Evolutionary conservation across 2,888 invertebrate genomes (phyloP).

Genomic region (Archips crataeganus): DNA sequence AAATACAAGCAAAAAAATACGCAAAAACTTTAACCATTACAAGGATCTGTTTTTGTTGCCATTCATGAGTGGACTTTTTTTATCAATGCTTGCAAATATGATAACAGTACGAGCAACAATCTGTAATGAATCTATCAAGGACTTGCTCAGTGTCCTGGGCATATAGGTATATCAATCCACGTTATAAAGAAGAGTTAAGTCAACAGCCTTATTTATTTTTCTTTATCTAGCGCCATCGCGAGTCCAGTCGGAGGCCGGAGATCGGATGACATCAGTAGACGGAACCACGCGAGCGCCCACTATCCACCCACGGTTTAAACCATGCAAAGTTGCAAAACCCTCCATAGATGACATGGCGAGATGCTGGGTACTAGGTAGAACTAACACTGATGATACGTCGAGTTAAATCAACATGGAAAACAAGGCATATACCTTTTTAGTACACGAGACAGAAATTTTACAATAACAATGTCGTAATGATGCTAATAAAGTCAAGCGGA

Average conservation of each 20-base stretch:
- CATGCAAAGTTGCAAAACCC: conserved; percentile 81
- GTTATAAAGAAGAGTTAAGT: background rate
- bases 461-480: background rate
- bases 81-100: background rate
- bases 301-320: conserved; percentile 69
- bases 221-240: conserved; percentile 27
- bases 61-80: background rate
- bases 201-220: conserved; percentile 6
- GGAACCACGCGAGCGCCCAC: conserved; percentile 76
- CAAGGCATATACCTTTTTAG: background rate
- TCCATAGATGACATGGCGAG: conserved; percentile 45
- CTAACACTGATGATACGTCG: background rate
- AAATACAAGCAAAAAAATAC: too few species aligned
- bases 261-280: conserved; percentile 78
- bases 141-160: background rate
- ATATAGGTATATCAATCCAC: background rate
- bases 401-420: background rate
- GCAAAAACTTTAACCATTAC: background rate
- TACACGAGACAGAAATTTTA: background rate
- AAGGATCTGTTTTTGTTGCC: background rate
- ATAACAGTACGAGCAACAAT: background rate
- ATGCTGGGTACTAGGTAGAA: conserved; percentile 3
- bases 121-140: background rate
- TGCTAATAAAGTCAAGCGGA: background rate
- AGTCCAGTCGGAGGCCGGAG: conserved; percentile 48